A percentile compares a stretch with the other conserved stretches of the same genome.
Conservation (phyloP, 2,888 invertebrate species). For the Lepas anatifera region DNA sequence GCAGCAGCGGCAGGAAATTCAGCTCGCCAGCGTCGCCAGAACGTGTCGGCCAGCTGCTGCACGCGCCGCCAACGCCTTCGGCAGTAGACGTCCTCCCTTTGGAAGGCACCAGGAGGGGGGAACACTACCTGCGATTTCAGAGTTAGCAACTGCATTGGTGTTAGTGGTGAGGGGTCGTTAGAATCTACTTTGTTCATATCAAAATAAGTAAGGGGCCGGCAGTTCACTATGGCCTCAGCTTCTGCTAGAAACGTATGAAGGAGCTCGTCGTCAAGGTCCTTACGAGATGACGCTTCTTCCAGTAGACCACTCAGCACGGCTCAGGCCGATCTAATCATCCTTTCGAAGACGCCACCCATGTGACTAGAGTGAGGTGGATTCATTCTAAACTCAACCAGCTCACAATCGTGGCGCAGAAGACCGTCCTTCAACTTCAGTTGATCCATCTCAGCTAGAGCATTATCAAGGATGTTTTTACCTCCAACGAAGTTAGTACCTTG, state of each 20-base stretch:
- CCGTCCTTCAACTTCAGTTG: neutral
- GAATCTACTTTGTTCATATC: neutral
- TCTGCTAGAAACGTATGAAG: neutral
- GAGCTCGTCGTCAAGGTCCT: neutral
- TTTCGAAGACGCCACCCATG: neutral
- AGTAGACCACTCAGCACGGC: neutral
- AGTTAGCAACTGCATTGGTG: neutral
- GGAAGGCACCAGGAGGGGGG: neutral
- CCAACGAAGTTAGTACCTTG: too few species aligned
- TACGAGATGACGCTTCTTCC: too few species aligned
- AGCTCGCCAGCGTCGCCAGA: neutral
- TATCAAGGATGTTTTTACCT: too few species aligned
- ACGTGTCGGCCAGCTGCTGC: neutral
- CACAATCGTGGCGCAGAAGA: neutral
- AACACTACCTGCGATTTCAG: neutral
- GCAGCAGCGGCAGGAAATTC: neutral
- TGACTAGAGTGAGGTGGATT: neutral
- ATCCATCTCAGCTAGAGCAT: neutral
- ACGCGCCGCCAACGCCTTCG: neutral
- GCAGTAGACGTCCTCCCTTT: neutral
- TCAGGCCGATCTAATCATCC: neutral
- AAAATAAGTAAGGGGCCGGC: neutral
- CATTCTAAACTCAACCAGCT: too few species aligned
- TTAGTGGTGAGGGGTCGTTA: neutral
- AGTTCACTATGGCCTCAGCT: neutral